Evolutionary conservation across 2,888 invertebrate species (phyloP), one percentile per base, ranked within the genome.

Genomic region (Chloroclystis v-ata): DNA sequence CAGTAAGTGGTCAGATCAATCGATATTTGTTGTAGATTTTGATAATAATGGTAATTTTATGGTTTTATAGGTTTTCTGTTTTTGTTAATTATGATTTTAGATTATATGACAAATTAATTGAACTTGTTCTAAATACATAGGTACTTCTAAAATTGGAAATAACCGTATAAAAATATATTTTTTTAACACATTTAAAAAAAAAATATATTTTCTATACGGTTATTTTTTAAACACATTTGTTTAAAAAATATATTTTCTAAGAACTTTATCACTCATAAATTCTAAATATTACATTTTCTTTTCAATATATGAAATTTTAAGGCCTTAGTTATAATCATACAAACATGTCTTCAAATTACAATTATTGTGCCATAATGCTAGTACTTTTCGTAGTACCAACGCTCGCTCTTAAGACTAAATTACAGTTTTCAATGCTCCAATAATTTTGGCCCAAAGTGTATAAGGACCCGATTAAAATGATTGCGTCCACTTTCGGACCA

Each of bases 401-500:
- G 39, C 38, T 50, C 39, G 50, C 46, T 50, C 43, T 43, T 43
- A 50, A 50, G 39, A 39, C 62, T 66, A 66, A 81, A 84, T 81
- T 77, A 82, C 72, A 65, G 75, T 78, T 73, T 81, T 82, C 74
- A 74, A 72, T 65, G 65, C 61, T 60, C 64, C 73, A 72, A 75
- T 76, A 78, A 78, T 80, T 78, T 81, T 69, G 63, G 63, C 57
- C 65, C 67, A 59, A 67, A 67, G 69, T 69, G 70, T 69, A 74
- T 68, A 73, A 76, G 74, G 75, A 76, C 73, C 64, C 66, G 56
- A 77, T 80, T 78, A 75, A 74, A 73, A 67, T 75, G 65, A 79
- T 85, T 82, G 80, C 69, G 64, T 65, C 77, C 82, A 82, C 76
- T 84, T 79, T 78, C 55, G 68, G 53, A 16, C 41, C 65, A 60